A percentile compares a stretch with the other conserved stretches of the same genome.
These are phyloP conservation scores for Priocnemis perturbator DNA, from an alignment of 2,888 invertebrate genomes.

Conservation along the genomic window DNA sequence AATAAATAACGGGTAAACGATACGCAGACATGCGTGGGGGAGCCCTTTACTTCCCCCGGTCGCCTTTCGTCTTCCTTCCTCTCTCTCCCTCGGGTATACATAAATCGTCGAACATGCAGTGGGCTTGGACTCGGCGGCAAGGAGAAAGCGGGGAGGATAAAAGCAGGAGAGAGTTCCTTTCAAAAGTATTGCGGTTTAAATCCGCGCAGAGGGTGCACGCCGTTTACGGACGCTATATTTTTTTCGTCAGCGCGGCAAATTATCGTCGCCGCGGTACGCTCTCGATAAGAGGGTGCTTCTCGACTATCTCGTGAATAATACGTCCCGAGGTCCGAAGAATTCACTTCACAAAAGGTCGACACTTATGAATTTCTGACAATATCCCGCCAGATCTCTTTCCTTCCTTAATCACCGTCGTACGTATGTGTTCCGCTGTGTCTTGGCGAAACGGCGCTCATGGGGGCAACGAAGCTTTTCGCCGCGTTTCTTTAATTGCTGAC, in stretches of 20 bases:
- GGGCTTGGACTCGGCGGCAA: slow-evolving; percentile 33
- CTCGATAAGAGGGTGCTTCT: too few species aligned
- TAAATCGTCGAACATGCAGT: slow-evolving; percentile 60
- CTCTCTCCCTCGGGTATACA: slow-evolving; percentile 53
- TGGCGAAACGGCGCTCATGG: too few species aligned
- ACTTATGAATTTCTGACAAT: too few species aligned
- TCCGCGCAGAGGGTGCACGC: slow-evolving; percentile 15
- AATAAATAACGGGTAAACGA: slow-evolving; percentile 74
- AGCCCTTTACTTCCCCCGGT: slow-evolving; percentile 33
- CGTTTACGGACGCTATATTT: background rate
- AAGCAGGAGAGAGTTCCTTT: slow-evolving; percentile 46
- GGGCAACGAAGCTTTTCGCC: slow-evolving; percentile 33
- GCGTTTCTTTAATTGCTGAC: slow-evolving; percentile 68
- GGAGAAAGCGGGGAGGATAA: slow-evolving; percentile 37
- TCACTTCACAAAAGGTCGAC: too few species aligned
- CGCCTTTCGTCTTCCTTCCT: slow-evolving; percentile 32
- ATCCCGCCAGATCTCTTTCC: too few species aligned
- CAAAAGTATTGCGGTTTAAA: slow-evolving; percentile 51
- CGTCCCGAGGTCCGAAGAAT: too few species aligned
- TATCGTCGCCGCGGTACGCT: background rate
- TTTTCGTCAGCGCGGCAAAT: slow-evolving; percentile 5
- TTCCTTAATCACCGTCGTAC: too few species aligned
- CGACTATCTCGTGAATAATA: too few species aligned
- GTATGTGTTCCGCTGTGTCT: too few species aligned
- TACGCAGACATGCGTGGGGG: slow-evolving; percentile 66